Base-by-base conservation (phyloP, 2,797 vertebrate species). In the Heteromormyrus szaboi region DNA sequence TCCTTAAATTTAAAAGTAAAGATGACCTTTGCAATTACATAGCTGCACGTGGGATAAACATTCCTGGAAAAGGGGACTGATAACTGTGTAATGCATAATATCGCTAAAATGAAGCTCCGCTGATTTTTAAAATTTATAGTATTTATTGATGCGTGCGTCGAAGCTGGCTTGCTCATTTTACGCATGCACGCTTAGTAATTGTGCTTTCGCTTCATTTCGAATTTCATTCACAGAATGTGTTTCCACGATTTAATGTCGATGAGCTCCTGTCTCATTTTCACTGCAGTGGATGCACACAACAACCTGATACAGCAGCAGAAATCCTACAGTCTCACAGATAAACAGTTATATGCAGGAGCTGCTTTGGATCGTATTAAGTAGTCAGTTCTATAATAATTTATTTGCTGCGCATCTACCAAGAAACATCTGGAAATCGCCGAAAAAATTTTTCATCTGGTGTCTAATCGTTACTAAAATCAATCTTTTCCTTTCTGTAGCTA, bases 101-200 rank as follows among this genome's bases (percentile, higher is more conserved):
- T 46, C 17, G 41, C 22, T 46, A n/a, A 81, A 81, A 44, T 81
- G 41, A 81, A 44, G 41, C 33, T 81, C 2, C 41, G 41, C 19
- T 44, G 41, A 46, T 81, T 81, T 44, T 46, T 46, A 0, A 81
- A 7, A 81, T 41, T 19, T 44, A 81, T 81, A 79, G 41, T 46
- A 46, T 81, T 44, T 41, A 81, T 46, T 81, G 37, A 81, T 46
- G 76, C 41, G 76, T 8, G 76, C 19, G 76, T 81, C 37, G 86
- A 87, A 46, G 54, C 76, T 4, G 37, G 33, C 68, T 76, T 76
- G 68, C 33, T n/a, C 41, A 46, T 81, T 46, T 81, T 81, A 81
- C 76, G 76, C 76, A 46, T 81, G 76, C 76, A 81, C 76, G 76
- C 76, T 81, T 81, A 81, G 76, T 81, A 81, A 81, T 46, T 22